Evolutionary conservation across 2,888 invertebrate species (phyloP).

Genomic region (Andrena dorsata): DNA sequence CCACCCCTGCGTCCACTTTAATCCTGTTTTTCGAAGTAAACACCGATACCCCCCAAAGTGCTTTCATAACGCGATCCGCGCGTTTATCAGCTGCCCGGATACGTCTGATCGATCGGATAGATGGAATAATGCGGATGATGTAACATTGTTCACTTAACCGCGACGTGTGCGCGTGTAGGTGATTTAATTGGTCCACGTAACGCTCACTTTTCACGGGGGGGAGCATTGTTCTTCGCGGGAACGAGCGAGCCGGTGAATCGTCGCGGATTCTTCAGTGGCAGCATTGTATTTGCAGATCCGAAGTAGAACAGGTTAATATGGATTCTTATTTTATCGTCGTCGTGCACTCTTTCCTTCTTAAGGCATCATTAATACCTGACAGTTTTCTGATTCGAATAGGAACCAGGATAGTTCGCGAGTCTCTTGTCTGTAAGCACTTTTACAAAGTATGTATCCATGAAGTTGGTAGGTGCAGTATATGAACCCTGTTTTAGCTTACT

Average conservation of each 20-base stretch:
- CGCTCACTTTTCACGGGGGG: not conserved
- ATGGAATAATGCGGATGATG: constrained; percentile 67
- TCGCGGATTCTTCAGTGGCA: not conserved
- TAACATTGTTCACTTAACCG: constrained; percentile 67
- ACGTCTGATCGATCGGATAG: constrained; percentile 67
- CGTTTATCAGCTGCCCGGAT: constrained; percentile 67
- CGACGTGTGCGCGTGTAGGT: constrained; percentile 50
- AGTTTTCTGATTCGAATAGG: not conserved
- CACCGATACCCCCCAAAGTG: constrained; percentile 61
- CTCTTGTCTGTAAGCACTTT: not conserved
- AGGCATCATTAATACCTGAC: not conserved
- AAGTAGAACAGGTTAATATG: not conserved
- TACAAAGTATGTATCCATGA: too few relatives aligned
- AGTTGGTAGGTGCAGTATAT: too few relatives aligned
- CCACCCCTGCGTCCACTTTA: constrained; percentile 53
- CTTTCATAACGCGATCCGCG: constrained; percentile 65
- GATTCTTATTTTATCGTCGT: not conserved
- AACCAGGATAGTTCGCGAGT: not conserved
- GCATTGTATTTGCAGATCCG: not conserved
- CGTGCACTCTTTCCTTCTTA: not conserved
- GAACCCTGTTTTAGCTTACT: too few relatives aligned
- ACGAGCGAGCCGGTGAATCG: not conserved
- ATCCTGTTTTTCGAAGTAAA: constrained; percentile 69
- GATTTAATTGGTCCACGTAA: constrained; percentile 60
- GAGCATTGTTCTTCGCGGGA: constrained; percentile 13